These are phyloP conservation scores for Hypercompe scribonia DNA, from an alignment of 2,888 invertebrate genomes.

Conservation along the genomic window DNA sequence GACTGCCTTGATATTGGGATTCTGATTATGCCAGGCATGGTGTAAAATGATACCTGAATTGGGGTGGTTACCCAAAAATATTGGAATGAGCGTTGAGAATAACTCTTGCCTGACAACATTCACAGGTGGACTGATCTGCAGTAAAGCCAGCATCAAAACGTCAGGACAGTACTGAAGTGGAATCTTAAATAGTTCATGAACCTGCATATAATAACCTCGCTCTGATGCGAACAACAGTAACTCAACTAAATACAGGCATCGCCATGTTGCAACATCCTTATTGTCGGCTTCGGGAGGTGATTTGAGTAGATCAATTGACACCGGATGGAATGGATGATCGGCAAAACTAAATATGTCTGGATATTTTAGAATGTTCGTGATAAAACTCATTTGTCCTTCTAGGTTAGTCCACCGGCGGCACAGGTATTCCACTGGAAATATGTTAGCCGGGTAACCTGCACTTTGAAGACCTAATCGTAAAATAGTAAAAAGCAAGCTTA, in stretches of 20 bases:
- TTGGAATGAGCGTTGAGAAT: constrained; percentile 94
- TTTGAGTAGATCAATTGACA: constrained; percentile 95
- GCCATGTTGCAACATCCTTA: constrained; percentile 97
- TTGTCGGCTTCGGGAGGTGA: constrained; percentile 97
- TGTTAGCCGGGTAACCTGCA: constrained; percentile 89
- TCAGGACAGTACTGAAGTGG: constrained; percentile 98
- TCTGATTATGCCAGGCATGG: constrained; percentile 97
- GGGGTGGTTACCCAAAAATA: constrained; percentile 97
- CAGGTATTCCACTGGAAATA: constrained; percentile 95
- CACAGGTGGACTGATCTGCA: constrained; percentile 94
- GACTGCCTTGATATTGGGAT: constrained; percentile 90
- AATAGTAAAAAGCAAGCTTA: constrained; percentile 93
- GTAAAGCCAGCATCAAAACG: constrained; percentile 94
- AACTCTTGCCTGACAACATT: constrained; percentile 94
- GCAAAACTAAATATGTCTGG: constrained; percentile 98
- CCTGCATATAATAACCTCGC: constrained; percentile 92
- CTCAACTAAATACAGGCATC: constrained; percentile 96
- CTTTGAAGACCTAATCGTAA: constrained; percentile 93
- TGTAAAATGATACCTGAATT: constrained; percentile 98
- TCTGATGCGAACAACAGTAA: constrained; percentile 95
- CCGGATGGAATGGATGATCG: constrained; percentile 95
- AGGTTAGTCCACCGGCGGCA: constrained; percentile 97
- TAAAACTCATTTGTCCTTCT: constrained; percentile 96
- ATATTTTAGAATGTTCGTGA: constrained; percentile 94
- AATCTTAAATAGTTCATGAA: constrained; percentile 96